Evolutionary conservation across 2,797 vertebrate genomes (phyloP), one percentile per base, ranked within the genome.

Genomic region (Oceanodroma leucorhoa): DNA sequence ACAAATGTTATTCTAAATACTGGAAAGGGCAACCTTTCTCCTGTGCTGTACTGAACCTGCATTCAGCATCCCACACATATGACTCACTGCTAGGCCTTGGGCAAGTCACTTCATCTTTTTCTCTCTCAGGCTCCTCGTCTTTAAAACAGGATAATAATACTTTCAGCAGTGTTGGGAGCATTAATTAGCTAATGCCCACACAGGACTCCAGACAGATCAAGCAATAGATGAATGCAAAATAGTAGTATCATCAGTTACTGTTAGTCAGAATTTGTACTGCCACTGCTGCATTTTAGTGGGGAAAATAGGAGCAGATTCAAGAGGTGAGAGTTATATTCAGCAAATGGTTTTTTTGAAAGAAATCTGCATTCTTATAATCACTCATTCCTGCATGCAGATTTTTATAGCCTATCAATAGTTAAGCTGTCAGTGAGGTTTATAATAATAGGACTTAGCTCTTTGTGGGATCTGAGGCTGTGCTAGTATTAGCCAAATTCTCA

Each of bases 251-350:
- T 91, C 86, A 77, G 78, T 93, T 96, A 94, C 90, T 96, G 53
- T 97, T 96, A 96, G 88, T 94, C 93, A 95, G 93, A 90, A 94
- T 93, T 96, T 94, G 57, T 96, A 82, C 83, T 92, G 93, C 57
- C 67, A 60, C 55, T 87, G 66, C 53, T 91, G 24, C 77, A n/a
- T 85, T 92, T 75, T 51, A 83, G 75, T 90, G 83, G 41, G 41
- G 51, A 10, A 57, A 90, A 88, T 41, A 90, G 53, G n/a, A 94
- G 40, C 9, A 1, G 50, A 77, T 85, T 93, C 34, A 73, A 89
- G 93, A 89, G 67, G 67, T 66, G 71, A 54, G 55, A 75, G 51
- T 66, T 82, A 34, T 60, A 67, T 48, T 87, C n/a, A 89, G 61
- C 79, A 81, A 87, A 92, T 20, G 22, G 22, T 40, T 15, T 46